These are phyloP conservation scores for Halichondria panicea DNA, from an alignment of 37 sponge, comb jelly and placozoan species.

Conservation along the genomic window DNA sequence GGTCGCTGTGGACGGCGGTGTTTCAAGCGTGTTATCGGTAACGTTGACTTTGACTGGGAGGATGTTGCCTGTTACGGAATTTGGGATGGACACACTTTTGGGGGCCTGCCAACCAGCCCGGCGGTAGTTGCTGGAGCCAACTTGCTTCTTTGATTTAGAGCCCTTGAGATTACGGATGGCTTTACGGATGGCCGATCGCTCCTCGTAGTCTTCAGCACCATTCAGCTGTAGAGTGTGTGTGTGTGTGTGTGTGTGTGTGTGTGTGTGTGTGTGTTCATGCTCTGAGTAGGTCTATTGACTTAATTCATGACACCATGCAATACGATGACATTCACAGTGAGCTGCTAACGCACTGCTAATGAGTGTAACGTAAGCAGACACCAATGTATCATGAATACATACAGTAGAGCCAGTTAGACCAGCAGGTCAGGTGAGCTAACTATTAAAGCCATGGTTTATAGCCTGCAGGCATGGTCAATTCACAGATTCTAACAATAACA, in stretches of 20 bases:
- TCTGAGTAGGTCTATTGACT: no score
- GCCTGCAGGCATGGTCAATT: no score
- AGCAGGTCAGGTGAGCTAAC: no score
- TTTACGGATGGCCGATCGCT: constrained; percentile 55
- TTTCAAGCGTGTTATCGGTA: constrained; percentile 7
- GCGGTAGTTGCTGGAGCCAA: constrained; percentile 47
- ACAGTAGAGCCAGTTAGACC: no score
- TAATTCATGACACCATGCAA: background rate
- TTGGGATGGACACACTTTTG: constrained; percentile 45
- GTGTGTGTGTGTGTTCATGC: constrained; percentile 1
- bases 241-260: constrained; percentile 20
- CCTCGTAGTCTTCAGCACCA: constrained; percentile 61
- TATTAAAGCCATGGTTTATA: no score
- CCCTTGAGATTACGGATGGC: constrained; percentile 63
- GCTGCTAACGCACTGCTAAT: background rate
- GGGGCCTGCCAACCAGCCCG: constrained; percentile 74
- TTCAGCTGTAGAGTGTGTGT: constrained; percentile 49
- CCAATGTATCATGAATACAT: background rate
- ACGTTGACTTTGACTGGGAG: constrained; percentile 33
- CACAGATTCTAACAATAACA: no score
- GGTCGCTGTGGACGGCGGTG: constrained; percentile 4
- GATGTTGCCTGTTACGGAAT: constrained; percentile 66
- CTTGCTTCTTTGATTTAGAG: background rate
- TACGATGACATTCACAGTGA: background rate
- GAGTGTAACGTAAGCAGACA: background rate